A percentile compares a stretch with the other conserved stretches of the same genome.
These are phyloP conservation scores for Cheilosia urbana DNA, from an alignment of 2,888 invertebrate species.

Conservation along the genomic window DNA sequence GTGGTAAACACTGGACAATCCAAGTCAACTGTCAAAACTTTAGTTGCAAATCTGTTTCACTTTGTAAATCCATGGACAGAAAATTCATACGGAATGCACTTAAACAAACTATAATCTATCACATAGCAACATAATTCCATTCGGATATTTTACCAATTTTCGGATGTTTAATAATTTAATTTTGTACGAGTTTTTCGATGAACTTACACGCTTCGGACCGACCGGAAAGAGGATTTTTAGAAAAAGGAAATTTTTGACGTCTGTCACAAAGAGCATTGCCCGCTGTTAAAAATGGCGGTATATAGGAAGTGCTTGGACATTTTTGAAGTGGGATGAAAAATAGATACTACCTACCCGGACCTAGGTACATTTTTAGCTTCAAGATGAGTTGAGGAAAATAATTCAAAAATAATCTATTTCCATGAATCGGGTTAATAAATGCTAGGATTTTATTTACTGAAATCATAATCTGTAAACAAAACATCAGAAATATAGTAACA, in stretches of 20 bases:
- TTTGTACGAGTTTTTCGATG: conserved; percentile 76
- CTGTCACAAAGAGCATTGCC: conserved; percentile 68
- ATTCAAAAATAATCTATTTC: too few relatives aligned
- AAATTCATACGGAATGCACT: conserved; percentile 41
- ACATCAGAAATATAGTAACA: too few relatives aligned
- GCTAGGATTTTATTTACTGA: too few relatives aligned
- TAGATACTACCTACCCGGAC: too few relatives aligned
- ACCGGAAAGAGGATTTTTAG: conserved; percentile 82
- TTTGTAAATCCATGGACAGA: background rate
- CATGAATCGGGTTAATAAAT: too few relatives aligned
- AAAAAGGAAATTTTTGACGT: conserved; percentile 81
- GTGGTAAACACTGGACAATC: conserved; percentile 43
- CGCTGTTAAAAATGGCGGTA: conserved; percentile 31
- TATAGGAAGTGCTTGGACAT: conserved; percentile 30
- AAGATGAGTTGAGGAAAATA: too few relatives aligned
- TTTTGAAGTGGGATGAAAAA: background rate
- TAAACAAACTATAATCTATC: conserved; percentile 15
- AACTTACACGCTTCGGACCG: conserved; percentile 83
- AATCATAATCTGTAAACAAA: too few relatives aligned
- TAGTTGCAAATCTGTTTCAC: conserved; percentile 10
- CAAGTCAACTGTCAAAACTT: conserved; percentile 56
- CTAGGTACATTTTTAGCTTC: too few relatives aligned
- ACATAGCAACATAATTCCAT: conserved; percentile 10
- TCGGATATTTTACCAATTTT: conserved; percentile 71
- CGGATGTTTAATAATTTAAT: conserved; percentile 80